Evolutionary conservation across 2,888 invertebrate species (phyloP).

Genomic region (Helobdella robusta): DNA sequence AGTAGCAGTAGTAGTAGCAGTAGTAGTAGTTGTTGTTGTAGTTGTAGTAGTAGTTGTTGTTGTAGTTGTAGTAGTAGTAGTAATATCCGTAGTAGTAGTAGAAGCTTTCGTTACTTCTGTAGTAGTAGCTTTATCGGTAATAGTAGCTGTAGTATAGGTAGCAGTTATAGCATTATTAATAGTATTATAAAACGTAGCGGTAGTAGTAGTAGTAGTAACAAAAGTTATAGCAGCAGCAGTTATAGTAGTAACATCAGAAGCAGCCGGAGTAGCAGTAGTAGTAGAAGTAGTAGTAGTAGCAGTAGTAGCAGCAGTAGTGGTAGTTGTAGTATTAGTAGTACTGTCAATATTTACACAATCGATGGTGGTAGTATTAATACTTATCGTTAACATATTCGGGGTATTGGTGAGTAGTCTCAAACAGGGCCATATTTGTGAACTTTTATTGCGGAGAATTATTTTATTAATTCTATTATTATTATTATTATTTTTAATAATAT

Average conservation of each 20-base stretch:
- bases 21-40: conserved; percentile 8
- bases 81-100: conserved; percentile 11
- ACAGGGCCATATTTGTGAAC: neutral
- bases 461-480: conserved; percentile 7
- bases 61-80: conserved; percentile 10
- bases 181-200: neutral
- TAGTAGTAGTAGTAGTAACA: neutral
- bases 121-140: conserved; percentile 8
- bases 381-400: neutral
- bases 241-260: neutral
- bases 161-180: neutral
- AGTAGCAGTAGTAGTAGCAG: conserved; percentile 9
- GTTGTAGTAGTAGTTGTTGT: conserved; percentile 5
- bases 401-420: conserved; percentile 9
- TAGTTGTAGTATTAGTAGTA: conserved; percentile 18
- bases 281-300: conserved; percentile 10
- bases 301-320: conserved; percentile 16
- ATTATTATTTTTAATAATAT: conserved; percentile 10
- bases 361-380: conserved; percentile 8
- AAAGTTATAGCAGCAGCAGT: neutral
- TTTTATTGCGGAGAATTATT: neutral
- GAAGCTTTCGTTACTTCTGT: neutral
- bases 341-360: neutral
- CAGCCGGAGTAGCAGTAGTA: neutral
- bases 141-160: conserved; percentile 1